phyloP scores from a whole-genome alignment of 2,888 invertebrate species.

The Hirtodrosophila cameraria region DNA sequence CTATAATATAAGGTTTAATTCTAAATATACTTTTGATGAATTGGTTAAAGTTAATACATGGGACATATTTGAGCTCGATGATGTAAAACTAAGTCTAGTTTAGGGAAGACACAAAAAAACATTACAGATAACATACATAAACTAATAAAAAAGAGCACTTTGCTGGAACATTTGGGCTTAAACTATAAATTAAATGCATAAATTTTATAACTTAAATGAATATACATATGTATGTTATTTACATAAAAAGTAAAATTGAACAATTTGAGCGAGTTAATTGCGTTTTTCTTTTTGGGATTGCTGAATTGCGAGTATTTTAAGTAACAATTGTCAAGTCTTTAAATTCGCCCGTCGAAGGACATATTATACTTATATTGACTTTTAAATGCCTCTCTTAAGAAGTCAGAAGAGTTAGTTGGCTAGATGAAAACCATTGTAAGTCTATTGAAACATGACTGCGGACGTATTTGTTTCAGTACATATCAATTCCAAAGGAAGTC shows the following conservation, averaged over 20 bases:
- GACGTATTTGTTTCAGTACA: conserved; percentile 39
- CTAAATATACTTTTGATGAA: conserved; percentile 27
- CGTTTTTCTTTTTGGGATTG: conserved; percentile 20
- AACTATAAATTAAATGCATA: conserved; percentile 16
- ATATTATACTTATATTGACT: conserved; percentile 6
- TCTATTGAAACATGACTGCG: conserved; percentile 28
- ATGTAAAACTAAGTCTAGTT: conserved; percentile 20
- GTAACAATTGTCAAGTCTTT: conserved; percentile 71
- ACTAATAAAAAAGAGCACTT: conserved; percentile 26
- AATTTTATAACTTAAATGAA: conserved; percentile 28
- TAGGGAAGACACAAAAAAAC: conserved; percentile 54
- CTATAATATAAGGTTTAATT: conserved; percentile 14
- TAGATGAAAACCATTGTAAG: conserved; percentile 36
- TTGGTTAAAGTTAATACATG: conserved; percentile 15
- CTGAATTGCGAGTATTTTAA: conserved; percentile 66
- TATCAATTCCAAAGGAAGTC: conserved; percentile 1
- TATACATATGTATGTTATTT: conserved; percentile 27
- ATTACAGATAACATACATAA: conserved; percentile 8
- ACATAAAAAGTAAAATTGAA: conserved; percentile 38
- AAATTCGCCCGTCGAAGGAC: conserved; percentile 34
- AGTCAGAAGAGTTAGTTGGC: conserved; percentile 14
- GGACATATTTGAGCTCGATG: conserved; percentile 15
- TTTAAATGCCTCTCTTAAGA: conserved; percentile 38
- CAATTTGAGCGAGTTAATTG: conserved; percentile 42
- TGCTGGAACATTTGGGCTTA: conserved; percentile 13